Evolutionary conservation across 1,140 invertebrate genomes (phyloP), one percentile per base, ranked within the genome.

Genomic region (Diorhabda sublineata): DNA sequence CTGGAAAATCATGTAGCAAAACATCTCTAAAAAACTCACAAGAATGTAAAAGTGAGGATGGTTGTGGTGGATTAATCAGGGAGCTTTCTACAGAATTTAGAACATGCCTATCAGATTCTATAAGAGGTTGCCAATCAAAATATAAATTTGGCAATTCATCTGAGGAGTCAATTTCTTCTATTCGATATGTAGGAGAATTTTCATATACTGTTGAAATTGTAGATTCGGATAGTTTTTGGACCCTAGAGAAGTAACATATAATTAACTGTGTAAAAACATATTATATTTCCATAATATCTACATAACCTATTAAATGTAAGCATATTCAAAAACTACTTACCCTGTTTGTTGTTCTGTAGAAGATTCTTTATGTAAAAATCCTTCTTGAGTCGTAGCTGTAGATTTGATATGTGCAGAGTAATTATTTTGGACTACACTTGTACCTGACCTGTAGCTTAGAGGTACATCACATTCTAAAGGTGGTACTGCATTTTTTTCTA

Each of bases 21-120:
- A 90, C 86, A 79, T 89, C 85, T 45, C 80, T 80, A 66, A 90
- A 87, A 75, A 90, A 90, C 66, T 88, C 84, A 77, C 86, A 88
- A 3, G 79, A 78, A 71, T 78, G 75, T 42, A 78, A 68, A 8
- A 80, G 69, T 9, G 64, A 63, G 5, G 70, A 59, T 41, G 75
- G 67, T 61, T 80, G 67, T 11, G 68, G 56, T 58, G 76, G 74
- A 65, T 77, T 76, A 63, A 64, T 67, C 58, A 81, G 69, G 3
- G 78, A 76, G 45, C 72, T 70, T 74, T 81, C 79, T 9, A 81
- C 73, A 2, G 79, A 78, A 72, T 78, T 65, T 56, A 81, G 70
- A 7, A 81, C 76, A 67, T 79, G 76, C 52, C 67, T 60, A 72
- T 81, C 80, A 45, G 79, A 63, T 64, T 75, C 73, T 66, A 80